Base-by-base conservation (phyloP, 2,888 invertebrate species). In the Unio delphinus region DNA sequence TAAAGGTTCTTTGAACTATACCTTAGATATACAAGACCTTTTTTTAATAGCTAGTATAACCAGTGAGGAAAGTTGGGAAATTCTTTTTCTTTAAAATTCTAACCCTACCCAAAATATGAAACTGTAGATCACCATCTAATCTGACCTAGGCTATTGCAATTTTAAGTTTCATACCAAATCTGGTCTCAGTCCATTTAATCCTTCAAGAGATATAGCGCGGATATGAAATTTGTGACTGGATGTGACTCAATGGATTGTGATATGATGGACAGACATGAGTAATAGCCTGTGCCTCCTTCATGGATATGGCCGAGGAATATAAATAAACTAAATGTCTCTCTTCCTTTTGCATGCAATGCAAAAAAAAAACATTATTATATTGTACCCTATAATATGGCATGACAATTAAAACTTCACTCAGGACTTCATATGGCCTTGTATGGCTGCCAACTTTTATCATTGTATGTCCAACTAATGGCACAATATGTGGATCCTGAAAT, bases 371-470 rank as follows among this genome's bases (percentile, higher is more conserved):
- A 45, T 45, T 45, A 45, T 45, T 45, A 45, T 45, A 3, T 15
- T 78, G 80, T 88, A 93, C 93, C 83, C 91, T 93, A 86, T 93
- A 95, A 88, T 93, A 95, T 23, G 95, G 95, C 85, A 95, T 90
- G 30, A 95, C 92, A 74, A 95, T 92, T 70, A 93, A 92, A 62
- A 94, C 93, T 89, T 94, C 94, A 78, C 94, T 94, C 56, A 93
- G 94, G 54, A 81, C 83, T 70, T 87, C 86, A 23, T 82, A 69
- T 34, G 83, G 84, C 69, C 85, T 84, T 20, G 84, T 75, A 69
- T 84, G 80, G 23, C 79, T 76, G 80, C 88, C 77, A 92, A 86
- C 84, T 75, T 83, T 85, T 55, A 82, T 79, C 69, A 94, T 90
- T 45, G 92, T 91, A 64, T 93, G 93, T 87, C 94, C 95, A 69